phyloP scores from a whole-genome alignment of 2,888 invertebrate species.

The Tachina fera region DNA sequence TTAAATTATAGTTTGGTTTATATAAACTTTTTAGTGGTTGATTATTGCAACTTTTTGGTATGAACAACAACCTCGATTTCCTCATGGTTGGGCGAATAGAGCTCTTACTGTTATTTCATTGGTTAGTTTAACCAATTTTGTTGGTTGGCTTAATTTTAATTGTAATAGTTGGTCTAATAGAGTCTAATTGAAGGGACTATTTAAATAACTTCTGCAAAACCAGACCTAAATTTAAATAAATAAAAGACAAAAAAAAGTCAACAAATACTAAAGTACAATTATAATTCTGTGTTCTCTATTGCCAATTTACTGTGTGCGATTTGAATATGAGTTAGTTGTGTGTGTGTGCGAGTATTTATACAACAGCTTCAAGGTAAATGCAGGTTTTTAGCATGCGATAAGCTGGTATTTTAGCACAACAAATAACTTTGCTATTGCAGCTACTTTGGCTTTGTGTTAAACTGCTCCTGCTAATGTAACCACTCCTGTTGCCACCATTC shows the following conservation, averaged over 20 bases:
- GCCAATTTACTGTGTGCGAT: slow-evolving; percentile 38
- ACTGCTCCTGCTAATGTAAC: slow-evolving; percentile 54
- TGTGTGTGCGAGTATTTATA: slow-evolving; percentile 42
- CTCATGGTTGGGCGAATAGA: no score
- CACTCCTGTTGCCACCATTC: slow-evolving; percentile 24
- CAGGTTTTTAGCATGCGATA: slow-evolving; percentile 73
- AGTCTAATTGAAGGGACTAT: background rate
- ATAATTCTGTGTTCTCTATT: slow-evolving; percentile 55
- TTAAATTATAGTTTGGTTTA: no score
- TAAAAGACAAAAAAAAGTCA: background rate
- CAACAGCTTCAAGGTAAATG: slow-evolving; percentile 71
- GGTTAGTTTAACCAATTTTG: no score
- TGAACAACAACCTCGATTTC: no score
- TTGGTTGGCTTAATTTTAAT: no score
- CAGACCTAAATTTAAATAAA: background rate
- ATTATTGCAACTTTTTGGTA: no score
- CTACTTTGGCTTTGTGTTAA: slow-evolving; percentile 60
- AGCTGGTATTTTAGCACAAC: slow-evolving; percentile 73
- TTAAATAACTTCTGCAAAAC: background rate
- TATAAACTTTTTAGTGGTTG: no score
- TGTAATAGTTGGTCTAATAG: no score
- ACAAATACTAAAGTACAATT: slow-evolving; percentile 49
- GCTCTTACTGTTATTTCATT: no score
- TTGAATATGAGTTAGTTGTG: slow-evolving; percentile 1
- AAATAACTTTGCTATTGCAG: slow-evolving; percentile 67